These are phyloP conservation scores for Atta colombica DNA, from an alignment of 1,140 invertebrate genomes.

Conservation along the genomic window DNA sequence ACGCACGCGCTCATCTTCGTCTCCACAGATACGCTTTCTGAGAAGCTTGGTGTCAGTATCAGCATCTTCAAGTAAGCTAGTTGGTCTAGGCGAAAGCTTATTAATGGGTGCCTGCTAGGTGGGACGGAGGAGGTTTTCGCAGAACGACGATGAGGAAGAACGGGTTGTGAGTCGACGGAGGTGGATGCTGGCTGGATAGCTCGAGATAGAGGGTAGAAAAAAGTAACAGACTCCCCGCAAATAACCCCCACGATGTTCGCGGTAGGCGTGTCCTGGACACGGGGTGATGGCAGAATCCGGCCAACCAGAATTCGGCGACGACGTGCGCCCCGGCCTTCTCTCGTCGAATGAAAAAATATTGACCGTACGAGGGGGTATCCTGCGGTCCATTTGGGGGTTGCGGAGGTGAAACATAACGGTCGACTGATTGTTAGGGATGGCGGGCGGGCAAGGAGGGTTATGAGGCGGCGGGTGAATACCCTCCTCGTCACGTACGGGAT, in stretches of 20 bases:
- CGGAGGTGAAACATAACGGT: slow-evolving; percentile 82
- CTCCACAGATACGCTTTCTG: slow-evolving; percentile 12
- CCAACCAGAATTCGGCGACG: slow-evolving; percentile 54
- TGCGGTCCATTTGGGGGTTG: slow-evolving; percentile 86
- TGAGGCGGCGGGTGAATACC: slow-evolving; percentile 78
- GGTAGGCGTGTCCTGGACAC: slow-evolving; percentile 78
- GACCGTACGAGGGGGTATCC: slow-evolving; percentile 83
- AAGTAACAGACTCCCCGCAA: slow-evolving; percentile 84
- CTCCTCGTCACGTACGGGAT: slow-evolving; percentile 83
- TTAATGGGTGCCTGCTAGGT: slow-evolving; percentile 69
- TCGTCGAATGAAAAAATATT: slow-evolving; percentile 85
- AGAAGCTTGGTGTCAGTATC: slow-evolving; percentile 34
- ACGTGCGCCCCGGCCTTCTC: slow-evolving; percentile 51
- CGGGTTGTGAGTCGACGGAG: slow-evolving; percentile 61
- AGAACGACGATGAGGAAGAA: slow-evolving; percentile 64
- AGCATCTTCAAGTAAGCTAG: slow-evolving; percentile 51
- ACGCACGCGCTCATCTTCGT: slow-evolving; percentile 34
- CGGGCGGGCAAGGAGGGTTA: slow-evolving; percentile 24
- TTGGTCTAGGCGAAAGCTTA: slow-evolving; percentile 74
- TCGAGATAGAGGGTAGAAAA: slow-evolving; percentile 74
- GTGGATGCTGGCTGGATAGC: slow-evolving; percentile 59
- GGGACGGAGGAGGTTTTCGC: slow-evolving; percentile 22
- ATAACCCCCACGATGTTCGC: slow-evolving; percentile 80
- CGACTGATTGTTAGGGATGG: slow-evolving; percentile 72
- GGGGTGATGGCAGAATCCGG: slow-evolving; percentile 79